Evolutionary conservation across 2,113 vertebrate species (phyloP), one percentile per base, ranked within the genome.

Genomic region (Paraplagusia blochii): DNA sequence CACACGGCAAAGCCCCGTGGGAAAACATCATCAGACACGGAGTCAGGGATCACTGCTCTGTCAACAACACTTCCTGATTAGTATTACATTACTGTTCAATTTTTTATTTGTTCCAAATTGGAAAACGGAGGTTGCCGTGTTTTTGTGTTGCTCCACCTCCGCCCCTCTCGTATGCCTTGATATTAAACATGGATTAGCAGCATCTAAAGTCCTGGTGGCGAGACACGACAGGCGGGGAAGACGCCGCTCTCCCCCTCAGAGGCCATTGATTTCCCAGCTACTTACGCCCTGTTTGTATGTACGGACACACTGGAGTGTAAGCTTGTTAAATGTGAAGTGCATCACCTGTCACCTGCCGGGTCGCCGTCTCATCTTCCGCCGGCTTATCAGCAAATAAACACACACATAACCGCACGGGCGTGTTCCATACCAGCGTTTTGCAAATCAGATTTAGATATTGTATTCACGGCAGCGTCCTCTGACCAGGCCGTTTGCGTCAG

Each of bases 81-180:
- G 85, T 81, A 60, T 86, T 82, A 74, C 76, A 86, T 87, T 85
- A 82, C 88, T 81, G 68, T 88, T 90, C 50, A 87, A 90, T 90
- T 88, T 90, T 91, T 91, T 79, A 88, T 88, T 66, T 68, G 75
- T 81, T 78, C 72, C 82, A 88, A 85, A 90, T 88, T 88, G 85
- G 85, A 88, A 82, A 75, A 66, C 18, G 57, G 61, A 51, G 40
- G 16, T 13, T 11, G 42, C 51, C 39, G 56, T 77, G 63, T 71
- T 82, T 60, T 55, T 44, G 17, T 17, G 10, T 10, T 16, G 16
- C 16, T 1, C 34, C 34, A 8, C 58, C 29, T 19, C 22, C 49
- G 9, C 10, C 16, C 29, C 34, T 35, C 43, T 65, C 49, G 39
- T 58, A 53, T 16, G 44, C 42, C 60, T 72, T 80, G 80, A 89